Percentiles rank a stretch among this genome's conserved stretches.
phyloP scores from a whole-genome alignment of 92 coral and sea anemone species.

The Phenganax marumi region DNA sequence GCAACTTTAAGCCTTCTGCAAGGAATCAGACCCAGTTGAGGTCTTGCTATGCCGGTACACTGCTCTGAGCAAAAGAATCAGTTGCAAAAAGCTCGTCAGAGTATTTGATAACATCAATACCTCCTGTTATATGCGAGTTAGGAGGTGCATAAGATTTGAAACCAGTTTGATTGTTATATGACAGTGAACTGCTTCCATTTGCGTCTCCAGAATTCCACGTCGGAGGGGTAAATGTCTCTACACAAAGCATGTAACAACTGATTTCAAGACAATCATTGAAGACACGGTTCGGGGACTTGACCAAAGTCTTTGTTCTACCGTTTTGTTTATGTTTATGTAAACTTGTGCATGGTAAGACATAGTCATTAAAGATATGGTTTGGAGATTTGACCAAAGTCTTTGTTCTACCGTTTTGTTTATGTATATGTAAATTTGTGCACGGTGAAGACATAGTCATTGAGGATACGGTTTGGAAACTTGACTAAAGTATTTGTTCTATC shows the following conservation, averaged over 20 bases:
- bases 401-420: too few relatives aligned
- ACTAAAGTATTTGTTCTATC: too few relatives aligned
- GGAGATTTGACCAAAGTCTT: neutral
- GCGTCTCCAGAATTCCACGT: constrained; percentile 27
- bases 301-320: too few relatives aligned
- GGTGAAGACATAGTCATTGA: too few relatives aligned
- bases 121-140: constrained; percentile 14
- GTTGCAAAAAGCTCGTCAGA: neutral
- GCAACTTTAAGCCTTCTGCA: too few relatives aligned
- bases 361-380: neutral
- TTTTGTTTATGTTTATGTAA: too few relatives aligned
- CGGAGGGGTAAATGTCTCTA: constrained; percentile 29
- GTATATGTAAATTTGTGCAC: too few relatives aligned
- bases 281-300: too few relatives aligned
- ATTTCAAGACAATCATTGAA: neutral
- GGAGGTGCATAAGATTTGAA: constrained; percentile 11
- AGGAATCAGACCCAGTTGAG: neutral
- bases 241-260: neutral
- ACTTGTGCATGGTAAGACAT: too few relatives aligned
- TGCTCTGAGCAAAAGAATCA: neutral
- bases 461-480: too few relatives aligned
- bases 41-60: neutral
- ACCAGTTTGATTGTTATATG: neutral
- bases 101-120: neutral
- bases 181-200: constrained; percentile 27